These are phyloP conservation scores for Pimpla rufipes DNA, from an alignment of 2,888 invertebrate genomes.

Conservation along the genomic window DNA sequence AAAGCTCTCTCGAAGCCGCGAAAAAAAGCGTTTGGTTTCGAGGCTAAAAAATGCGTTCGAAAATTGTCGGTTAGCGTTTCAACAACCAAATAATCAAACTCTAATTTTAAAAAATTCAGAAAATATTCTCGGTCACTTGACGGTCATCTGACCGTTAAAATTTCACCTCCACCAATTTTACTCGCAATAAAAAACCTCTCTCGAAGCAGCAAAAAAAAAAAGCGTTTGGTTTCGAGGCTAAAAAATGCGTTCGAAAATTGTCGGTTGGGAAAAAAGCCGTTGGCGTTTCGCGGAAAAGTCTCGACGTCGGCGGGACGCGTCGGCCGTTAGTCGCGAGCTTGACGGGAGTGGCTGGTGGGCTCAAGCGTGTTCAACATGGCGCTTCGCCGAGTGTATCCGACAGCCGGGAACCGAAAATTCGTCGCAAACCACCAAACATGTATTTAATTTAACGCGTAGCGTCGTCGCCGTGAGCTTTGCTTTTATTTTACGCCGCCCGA, in stretches of 20 bases:
- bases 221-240: not conserved
- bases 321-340: constrained; percentile 68
- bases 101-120: too few species aligned
- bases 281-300: too few species aligned
- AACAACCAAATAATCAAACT: too few species aligned
- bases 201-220: not conserved
- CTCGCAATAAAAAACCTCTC: not conserved
- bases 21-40: not conserved
- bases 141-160: too few species aligned
- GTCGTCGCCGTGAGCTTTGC: constrained; percentile 21
- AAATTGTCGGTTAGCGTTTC: not conserved
- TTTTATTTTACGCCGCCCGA: constrained; percentile 29
- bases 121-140: too few species aligned
- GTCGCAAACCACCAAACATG: constrained; percentile 62
- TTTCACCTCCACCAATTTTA: too few species aligned
- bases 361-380: constrained; percentile 80
- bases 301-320: too few species aligned
- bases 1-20: not conserved
- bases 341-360: constrained; percentile 69
- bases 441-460: constrained; percentile 63
- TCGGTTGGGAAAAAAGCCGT: too few species aligned
- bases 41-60: not conserved
- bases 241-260: not conserved
- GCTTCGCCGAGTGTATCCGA: constrained; percentile 70
- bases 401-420: constrained; percentile 70